These are phyloP conservation scores for Trididemnum clinides DNA, from an alignment of 23 tunicate genomes.

Conservation along the genomic window DNA sequence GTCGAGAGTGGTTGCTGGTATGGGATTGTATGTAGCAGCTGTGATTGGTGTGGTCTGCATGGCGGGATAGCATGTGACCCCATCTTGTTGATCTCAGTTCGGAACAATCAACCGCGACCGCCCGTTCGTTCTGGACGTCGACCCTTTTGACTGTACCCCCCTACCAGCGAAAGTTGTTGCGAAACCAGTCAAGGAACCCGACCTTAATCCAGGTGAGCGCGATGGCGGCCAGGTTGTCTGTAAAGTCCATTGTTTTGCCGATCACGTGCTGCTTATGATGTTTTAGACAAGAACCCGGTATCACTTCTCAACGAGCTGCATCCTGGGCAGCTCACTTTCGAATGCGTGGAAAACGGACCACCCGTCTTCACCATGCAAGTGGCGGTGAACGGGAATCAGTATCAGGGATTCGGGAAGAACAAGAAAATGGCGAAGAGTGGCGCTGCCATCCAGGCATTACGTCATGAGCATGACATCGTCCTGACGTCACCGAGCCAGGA, in stretches of 20 bases:
- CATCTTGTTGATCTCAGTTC: too few relatives aligned
- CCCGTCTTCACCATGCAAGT: slow-evolving; percentile 57
- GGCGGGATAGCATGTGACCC: too few relatives aligned
- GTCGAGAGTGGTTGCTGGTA: too few relatives aligned
- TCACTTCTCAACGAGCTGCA: slow-evolving; percentile 45
- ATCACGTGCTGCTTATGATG: background rate
- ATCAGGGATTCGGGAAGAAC: slow-evolving; percentile 57
- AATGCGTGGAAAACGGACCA: slow-evolving; percentile 15
- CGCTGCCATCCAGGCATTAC: slow-evolving; percentile 56
- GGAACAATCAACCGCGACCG: too few relatives aligned
- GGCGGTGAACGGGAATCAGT: slow-evolving; percentile 30
- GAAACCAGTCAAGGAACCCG: too few relatives aligned
- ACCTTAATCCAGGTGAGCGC: background rate
- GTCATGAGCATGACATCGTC: slow-evolving; percentile 43
- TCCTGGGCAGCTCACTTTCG: slow-evolving; percentile 42
- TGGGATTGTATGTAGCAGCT: too few relatives aligned
- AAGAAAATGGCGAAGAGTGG: slow-evolving; percentile 75
- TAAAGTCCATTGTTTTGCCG: too few relatives aligned
- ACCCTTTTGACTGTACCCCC: too few relatives aligned
- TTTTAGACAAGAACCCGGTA: slow-evolving; percentile 62
- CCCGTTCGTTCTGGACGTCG: too few relatives aligned
- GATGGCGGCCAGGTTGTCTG: background rate
- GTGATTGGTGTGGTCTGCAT: too few relatives aligned
- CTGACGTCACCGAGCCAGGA: slow-evolving; percentile 25
- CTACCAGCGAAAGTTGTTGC: too few relatives aligned